Evolutionary conservation across 92 coral and sea anemone genomes (phyloP), one percentile per base, ranked within the genome.

Genomic region (Porites lobata): DNA sequence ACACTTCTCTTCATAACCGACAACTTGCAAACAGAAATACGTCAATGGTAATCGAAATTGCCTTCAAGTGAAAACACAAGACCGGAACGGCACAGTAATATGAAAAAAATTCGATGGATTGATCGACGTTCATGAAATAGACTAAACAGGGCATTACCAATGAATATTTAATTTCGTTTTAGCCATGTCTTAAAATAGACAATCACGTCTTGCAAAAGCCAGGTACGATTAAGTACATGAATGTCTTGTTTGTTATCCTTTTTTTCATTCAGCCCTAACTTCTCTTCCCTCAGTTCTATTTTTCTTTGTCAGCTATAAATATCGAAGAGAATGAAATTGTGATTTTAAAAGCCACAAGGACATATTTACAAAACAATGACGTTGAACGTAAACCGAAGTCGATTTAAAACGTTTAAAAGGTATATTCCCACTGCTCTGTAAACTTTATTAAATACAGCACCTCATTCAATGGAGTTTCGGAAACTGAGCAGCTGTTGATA

Each of bases 111-210:
- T 22, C 54, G 38, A 57, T 54, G 64, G 76, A 81, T 13, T 54
- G 86, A 56, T 53, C 53, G 77, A 38, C 76, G 63, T 52, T 51
- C 62, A n/a, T 20, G 66, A 56, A 29, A 8, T 52, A 7, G 81
- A 65, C 66, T n/a, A n/a, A 75, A 19, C 63, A 20, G 64, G 29
- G 24, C n/a, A 15, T 77, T 38, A 38, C 14, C 69, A 17, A 59
- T 77, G 81, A 77, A 77, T 77, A 77, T 77, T 76, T 26, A 58
- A 58, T 77, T 77, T 3, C 19, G 43, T 8, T 9, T 21, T 53
- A 68, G 22, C 22, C 63, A 20, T 50, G 54, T 75, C 65, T 5
- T 32, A 57, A 76, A 10, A 14, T 56, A 10, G 61, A 76, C 80
- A 29, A 6, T 24, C 50, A 53, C 61, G 65, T 56, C 29, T 75